A percentile compares a stretch with the other conserved stretches of the same genome.
These are phyloP conservation scores for Maccullochella peelii DNA, from an alignment of 2,113 vertebrate species.

Conservation along the genomic window DNA sequence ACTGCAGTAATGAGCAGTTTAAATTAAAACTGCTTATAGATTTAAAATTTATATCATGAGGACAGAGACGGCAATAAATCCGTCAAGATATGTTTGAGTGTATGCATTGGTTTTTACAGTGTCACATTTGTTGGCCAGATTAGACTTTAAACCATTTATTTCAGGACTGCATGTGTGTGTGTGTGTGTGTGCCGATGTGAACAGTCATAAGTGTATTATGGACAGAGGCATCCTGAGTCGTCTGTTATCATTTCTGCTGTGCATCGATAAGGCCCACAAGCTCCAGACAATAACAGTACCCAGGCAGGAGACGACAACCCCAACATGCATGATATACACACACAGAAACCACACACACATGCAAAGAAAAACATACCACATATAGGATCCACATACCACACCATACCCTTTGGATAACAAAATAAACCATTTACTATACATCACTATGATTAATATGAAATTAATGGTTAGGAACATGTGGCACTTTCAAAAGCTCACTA, in stretches of 20 bases:
- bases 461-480: not conserved
- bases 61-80: not conserved
- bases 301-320: slow-evolving; percentile 1
- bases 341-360: not conserved
- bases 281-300: slow-evolving; percentile 40
- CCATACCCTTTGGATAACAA: slow-evolving; percentile 7
- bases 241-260: slow-evolving; percentile 48
- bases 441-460: not conserved
- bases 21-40: not conserved
- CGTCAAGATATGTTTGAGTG: not conserved
- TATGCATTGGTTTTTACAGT: not conserved
- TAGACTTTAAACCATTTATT: not conserved
- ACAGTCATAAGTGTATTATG: slow-evolving; percentile 4
- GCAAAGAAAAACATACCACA: slow-evolving; percentile 29
- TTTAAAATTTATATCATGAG: not conserved
- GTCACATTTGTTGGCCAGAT: not conserved
- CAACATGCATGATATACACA: slow-evolving; percentile 23
- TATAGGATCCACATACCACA: slow-evolving; percentile 13
- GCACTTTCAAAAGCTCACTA: not conserved
- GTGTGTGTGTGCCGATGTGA: not conserved
- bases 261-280: slow-evolving; percentile 21
- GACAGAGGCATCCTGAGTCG: not conserved
- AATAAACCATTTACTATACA: slow-evolving; percentile 14
- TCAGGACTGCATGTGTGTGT: not conserved
- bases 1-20: not conserved